Percentiles rank a stretch among this genome's conserved stretches.
Conservation (phyloP, 2,797 vertebrate genomes). For the Telmatherina bonti region DNA sequence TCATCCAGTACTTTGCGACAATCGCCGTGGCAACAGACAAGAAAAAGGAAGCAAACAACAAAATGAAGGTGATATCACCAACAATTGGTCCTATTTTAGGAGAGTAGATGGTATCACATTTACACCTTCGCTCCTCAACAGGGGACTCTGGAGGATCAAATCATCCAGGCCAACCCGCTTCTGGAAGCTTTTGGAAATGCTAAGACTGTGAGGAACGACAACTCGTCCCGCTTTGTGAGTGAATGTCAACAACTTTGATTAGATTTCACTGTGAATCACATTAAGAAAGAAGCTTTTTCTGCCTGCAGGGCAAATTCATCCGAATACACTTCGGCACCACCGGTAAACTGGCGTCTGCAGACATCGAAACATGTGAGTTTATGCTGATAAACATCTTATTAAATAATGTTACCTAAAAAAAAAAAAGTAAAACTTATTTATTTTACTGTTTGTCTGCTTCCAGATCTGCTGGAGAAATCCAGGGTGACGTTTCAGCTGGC, state of each 20-base stretch:
- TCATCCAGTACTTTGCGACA: constrained; percentile 84
- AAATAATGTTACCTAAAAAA: no score
- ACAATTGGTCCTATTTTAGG: background rate
- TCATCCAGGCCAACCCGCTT: constrained; percentile 74
- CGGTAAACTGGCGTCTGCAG: constrained; percentile 88
- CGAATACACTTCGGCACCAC: constrained; percentile 87
- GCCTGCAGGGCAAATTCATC: constrained; percentile 88
- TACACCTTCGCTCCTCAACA: constrained; percentile 57
- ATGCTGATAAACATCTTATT: background rate
- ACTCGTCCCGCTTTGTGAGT: constrained; percentile 73
- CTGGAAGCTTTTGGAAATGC: constrained; percentile 80
- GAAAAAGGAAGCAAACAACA: constrained; percentile 66
- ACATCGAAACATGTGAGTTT: constrained; percentile 89
- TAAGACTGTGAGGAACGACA: constrained; percentile 79
- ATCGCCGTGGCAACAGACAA: constrained; percentile 74
- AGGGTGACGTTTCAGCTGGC: constrained; percentile 88
- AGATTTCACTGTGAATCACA: no score
- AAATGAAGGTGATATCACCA: constrained; percentile 55
- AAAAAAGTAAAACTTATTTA: fast-evolving
- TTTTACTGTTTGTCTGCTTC: background rate
- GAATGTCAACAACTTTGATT: background rate
- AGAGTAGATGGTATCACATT: background rate
- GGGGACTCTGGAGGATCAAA: constrained; percentile 77
- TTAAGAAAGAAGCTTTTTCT: background rate
- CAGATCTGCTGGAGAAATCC: constrained; percentile 89